Base-by-base conservation (phyloP, 1,140 invertebrate genomes). In the Calosoma granatense region DNA sequence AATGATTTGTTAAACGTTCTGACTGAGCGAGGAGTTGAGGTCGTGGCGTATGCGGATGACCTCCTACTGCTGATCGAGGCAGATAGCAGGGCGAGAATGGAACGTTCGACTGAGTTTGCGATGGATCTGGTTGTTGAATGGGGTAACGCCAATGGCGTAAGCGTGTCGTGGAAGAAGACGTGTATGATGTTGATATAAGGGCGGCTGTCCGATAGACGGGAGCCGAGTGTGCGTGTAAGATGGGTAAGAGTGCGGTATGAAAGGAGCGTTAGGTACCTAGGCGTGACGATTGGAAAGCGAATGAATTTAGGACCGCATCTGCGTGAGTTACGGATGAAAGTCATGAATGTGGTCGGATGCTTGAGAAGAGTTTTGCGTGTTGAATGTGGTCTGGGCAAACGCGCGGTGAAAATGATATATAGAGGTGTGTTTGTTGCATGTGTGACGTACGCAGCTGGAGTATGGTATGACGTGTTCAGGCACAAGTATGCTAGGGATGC, bases 21-120 rank as follows among this genome's bases (percentile, higher is more conserved):
- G 1, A 1, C 17, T 12, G 43, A 53, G 0, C 0, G 12, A 6
- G 39, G 53, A 0, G 59, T 30, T 23, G 55, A 60, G 11, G 55
- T 54, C 11, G 55, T 64, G 17, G 63, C 63, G 2, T 66, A 64
- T 61, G 60, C 60, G 1, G 63, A 66, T 54, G 60, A 67, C 36
- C 41, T 64, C 0, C 36, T 59, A 0, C 23, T 63, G n/a, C 2
- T 64, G 4, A 39, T 61, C 1, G 39, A 56, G 14, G 61, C 59
- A 2, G 22, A 58, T 4, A 54, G 20, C 43, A 60, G 63, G 20
- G 15, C 1, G 9, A 53, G 58, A 2, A 1, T 66, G 0, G 61
- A 63, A 9, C 23, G 12, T 4, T 30, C 12, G 21, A 56, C 23
- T 17, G 54, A 47, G 20, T 56, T n/a, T n/a, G 26, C 26, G n/a